Evolutionary conservation across 2,888 invertebrate species (phyloP), one percentile per base, ranked within the genome.

Genomic region (Conistra vaccinii): DNA sequence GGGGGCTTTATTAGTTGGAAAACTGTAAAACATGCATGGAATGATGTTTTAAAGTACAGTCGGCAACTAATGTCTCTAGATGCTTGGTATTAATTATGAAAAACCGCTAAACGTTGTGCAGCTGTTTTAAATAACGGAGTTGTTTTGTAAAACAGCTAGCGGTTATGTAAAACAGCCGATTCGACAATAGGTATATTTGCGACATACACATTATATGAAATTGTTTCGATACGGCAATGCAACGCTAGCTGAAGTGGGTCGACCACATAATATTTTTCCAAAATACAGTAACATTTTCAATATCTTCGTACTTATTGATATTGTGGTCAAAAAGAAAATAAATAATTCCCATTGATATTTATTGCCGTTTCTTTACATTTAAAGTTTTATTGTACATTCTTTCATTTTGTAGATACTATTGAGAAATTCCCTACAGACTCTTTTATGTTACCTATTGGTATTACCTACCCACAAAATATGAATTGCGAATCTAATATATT

Each of bases 401-500:
- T 80, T 60, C 42, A 35, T 45, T 61, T 58, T 57, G 9, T 71
- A 55, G 23, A 5, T 66, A 45, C 12, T 69, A 48, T 45, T 55
- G 26, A 57, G 2, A 70, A 75, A 75, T 53, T 63, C 82, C 51
- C 70, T 10, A 62, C 32, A 70, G 72, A 70, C 58, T 75, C 61
- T 53, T 74, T 69, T 78, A 60, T 78, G 51, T 69, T 57, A 53
- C 51, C 48, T 75, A 42, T 61, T 42, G 32, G 53, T 53, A 65
- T 72, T 66, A 68, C 55, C 3, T 42, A 68, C 61, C 23, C 6
- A 32, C 57, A 51, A 77, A 76, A 63, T 71, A 71, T 53, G 42
- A 73, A 72, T 81, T 81, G 62, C 14, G 45, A 61, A 68, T 69
- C 35, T 48, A 67, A 58, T 68, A 65, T 61, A 62, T 55, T 65